A percentile compares a stretch with the other conserved stretches of the same genome.
phyloP scores from a whole-genome alignment of 2,888 invertebrate genomes.

The Ophion ventricosus region DNA sequence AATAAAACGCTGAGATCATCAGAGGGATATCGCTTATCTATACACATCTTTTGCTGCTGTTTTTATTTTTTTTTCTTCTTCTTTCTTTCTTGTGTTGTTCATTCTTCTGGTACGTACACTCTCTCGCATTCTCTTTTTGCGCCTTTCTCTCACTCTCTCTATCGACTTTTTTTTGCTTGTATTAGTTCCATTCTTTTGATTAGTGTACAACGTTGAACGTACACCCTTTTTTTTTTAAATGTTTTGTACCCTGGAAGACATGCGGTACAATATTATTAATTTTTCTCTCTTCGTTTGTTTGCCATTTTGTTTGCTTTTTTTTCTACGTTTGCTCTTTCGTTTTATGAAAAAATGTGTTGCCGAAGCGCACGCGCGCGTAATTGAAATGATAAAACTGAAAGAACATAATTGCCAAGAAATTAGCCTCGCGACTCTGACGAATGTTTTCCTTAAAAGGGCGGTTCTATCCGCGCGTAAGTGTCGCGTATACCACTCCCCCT shows the following conservation, averaged over 20 bases:
- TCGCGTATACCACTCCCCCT: background rate
- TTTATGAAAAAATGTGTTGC: constrained; percentile 46
- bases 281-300: constrained; percentile 55
- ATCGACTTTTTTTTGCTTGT: constrained; percentile 29
- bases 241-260: constrained; percentile 78
- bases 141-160: constrained; percentile 16
- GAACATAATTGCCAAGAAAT: constrained; percentile 28
- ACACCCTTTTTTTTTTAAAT: constrained; percentile 51
- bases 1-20: constrained; percentile 81
- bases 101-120: constrained; percentile 37
- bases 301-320: constrained; percentile 37
- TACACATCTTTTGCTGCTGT: constrained; percentile 71
- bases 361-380: constrained; percentile 48
- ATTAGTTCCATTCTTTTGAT: constrained; percentile 70
- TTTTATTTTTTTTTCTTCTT: constrained; percentile 63
- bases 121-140: constrained; percentile 21
- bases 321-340: constrained; percentile 39
- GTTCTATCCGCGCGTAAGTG: constrained; percentile 44
- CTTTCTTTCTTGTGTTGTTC: constrained; percentile 56
- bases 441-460: constrained; percentile 24
- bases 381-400: constrained; percentile 27
- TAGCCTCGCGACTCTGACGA: constrained; percentile 26
- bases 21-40: constrained; percentile 75
- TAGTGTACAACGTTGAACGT: constrained; percentile 71
- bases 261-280: constrained; percentile 72